A percentile compares a stretch with the other conserved stretches of the same genome.
Conservation (phyloP, 2,797 vertebrate species). For the Muscicapa comitata region DNA sequence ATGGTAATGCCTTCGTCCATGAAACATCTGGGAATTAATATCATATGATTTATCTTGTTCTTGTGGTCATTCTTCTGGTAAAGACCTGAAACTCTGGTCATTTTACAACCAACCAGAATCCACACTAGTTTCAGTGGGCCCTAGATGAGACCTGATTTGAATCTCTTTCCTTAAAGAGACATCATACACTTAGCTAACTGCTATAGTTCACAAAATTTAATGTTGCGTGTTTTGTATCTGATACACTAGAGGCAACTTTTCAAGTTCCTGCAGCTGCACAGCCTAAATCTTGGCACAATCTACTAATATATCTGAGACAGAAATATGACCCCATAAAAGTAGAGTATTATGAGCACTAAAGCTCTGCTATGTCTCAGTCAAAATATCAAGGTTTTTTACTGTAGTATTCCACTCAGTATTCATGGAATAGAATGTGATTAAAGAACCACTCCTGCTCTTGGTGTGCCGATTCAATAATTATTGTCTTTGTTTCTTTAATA, state of each 20-base stretch:
- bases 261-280: slow-evolving; percentile 60
- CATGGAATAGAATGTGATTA: slow-evolving; percentile 64
- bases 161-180: slow-evolving; percentile 52
- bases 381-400: slow-evolving; percentile 61
- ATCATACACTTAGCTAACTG: slow-evolving; percentile 41
- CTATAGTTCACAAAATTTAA: slow-evolving; percentile 59
- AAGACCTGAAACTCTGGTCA: neutral
- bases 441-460: slow-evolving; percentile 31
- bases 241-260: slow-evolving; percentile 59
- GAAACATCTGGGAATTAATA: neutral
- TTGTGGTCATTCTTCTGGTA: neutral
- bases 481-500: slow-evolving; percentile 65
- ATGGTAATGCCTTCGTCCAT: neutral
- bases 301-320: slow-evolving; percentile 60
- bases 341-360: slow-evolving; percentile 49
- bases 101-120: slow-evolving; percentile 3
- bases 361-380: slow-evolving; percentile 58
- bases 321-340: slow-evolving; percentile 64
- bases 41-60: neutral
- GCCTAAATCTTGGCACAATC: slow-evolving; percentile 64
- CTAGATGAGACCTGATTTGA: neutral
- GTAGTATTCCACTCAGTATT: slow-evolving; percentile 61
- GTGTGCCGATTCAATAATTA: slow-evolving; percentile 59
- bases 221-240: slow-evolving; percentile 47
- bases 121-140: neutral